Conservation (phyloP, 2,113 vertebrate genomes). For the Gallinago media region DNA sequence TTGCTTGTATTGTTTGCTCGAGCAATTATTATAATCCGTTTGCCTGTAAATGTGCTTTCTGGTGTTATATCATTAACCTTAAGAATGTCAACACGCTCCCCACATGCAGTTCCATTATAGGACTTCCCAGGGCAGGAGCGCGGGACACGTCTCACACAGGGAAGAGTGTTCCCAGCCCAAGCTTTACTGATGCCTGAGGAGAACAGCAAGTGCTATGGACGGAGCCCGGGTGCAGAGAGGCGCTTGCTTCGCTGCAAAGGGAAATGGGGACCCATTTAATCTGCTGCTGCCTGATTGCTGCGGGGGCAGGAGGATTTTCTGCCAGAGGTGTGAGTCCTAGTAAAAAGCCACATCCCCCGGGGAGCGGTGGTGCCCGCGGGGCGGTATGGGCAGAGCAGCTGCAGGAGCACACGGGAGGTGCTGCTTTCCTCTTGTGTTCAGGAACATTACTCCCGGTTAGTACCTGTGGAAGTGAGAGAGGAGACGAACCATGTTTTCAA, state of each 20-base stretch:
- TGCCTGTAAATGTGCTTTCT: neutral
- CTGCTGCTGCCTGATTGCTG: neutral
- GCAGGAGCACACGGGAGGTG: rapidly evolving
- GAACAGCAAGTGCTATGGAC: neutral
- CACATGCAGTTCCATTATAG: rapidly evolving
- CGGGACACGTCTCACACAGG: rapidly evolving
- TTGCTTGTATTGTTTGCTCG: rapidly evolving
- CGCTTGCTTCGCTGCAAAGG: neutral
- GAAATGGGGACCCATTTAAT: neutral
- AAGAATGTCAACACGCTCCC: neutral
- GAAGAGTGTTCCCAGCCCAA: neutral
- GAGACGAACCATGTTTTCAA: neutral
- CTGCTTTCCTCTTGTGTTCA: neutral
- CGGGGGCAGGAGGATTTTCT: neutral
- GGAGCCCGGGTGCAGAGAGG: neutral
- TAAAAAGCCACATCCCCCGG: neutral
- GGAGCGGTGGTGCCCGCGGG: rapidly evolving
- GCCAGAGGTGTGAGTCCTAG: neutral
- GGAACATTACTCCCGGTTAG: neutral
- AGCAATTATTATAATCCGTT: neutral
- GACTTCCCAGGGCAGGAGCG: neutral
- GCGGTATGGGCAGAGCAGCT: rapidly evolving
- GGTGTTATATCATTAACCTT: neutral
- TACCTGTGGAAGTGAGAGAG: neutral
- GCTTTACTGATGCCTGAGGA: neutral